Evolutionary conservation across 2,888 invertebrate genomes (phyloP).

Genomic region (Leuctra nigra): DNA sequence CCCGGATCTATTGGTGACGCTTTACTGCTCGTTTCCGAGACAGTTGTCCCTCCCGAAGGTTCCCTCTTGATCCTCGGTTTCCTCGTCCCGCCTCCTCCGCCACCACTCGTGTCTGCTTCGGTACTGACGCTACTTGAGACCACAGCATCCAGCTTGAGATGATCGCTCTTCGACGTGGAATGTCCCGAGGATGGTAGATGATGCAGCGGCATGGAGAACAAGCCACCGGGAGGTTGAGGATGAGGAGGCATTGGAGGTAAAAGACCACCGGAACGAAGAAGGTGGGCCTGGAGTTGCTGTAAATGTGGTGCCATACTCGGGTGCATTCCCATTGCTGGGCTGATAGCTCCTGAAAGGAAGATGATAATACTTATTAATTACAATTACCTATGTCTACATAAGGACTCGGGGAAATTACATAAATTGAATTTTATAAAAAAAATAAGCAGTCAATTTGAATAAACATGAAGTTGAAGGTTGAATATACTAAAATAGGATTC

Average conservation of each 20-base stretch:
- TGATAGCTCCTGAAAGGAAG: conserved; percentile 66
- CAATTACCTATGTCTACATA: no score
- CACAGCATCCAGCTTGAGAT: conserved; percentile 25
- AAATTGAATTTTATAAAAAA: no score
- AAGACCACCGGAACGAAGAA: conserved; percentile 55
- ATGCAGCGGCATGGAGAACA: conserved; percentile 42
- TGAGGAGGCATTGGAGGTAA: conserved; percentile 44
- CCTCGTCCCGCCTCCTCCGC: conserved; percentile 21
- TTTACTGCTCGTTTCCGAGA: conserved; percentile 36
- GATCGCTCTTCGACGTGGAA: conserved; percentile 23
- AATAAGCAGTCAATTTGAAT: no score
- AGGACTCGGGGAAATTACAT: no score
- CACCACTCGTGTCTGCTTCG: conserved; percentile 30
- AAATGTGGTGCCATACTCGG: conserved; percentile 57
- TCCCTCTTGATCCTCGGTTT: conserved; percentile 41
- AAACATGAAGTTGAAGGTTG: no score
- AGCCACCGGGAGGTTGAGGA: conserved; percentile 37
- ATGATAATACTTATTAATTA: no score
- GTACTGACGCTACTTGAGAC: conserved; percentile 30
- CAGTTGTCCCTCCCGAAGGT: conserved; percentile 34
- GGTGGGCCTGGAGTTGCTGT: conserved; percentile 72
- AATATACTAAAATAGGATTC: no score
- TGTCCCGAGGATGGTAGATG: conserved; percentile 35
- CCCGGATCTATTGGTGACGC: conserved; percentile 39
- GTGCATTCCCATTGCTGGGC: conserved; percentile 68